These are phyloP conservation scores for Mantis religiosa DNA, from an alignment of 2,888 invertebrate species.

Conservation along the genomic window DNA sequence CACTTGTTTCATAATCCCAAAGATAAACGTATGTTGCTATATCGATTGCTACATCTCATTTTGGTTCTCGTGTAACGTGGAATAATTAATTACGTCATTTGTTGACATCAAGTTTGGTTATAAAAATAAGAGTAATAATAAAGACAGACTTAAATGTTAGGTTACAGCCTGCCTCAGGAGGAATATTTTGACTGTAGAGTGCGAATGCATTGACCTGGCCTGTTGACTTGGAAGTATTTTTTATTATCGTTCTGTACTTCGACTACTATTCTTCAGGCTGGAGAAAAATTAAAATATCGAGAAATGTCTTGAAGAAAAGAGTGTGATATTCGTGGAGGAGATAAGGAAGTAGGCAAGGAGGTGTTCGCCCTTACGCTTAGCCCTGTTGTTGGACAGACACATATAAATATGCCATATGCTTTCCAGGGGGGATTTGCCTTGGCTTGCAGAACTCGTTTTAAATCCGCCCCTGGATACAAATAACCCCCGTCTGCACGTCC, in stretches of 20 bases:
- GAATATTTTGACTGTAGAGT: background rate
- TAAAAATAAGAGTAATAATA: too few relatives aligned
- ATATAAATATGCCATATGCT: background rate
- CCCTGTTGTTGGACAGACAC: background rate
- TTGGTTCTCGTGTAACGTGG: too few relatives aligned
- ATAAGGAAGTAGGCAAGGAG: background rate
- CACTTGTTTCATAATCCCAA: too few relatives aligned
- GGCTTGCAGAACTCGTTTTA: background rate
- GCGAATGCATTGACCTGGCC: background rate
- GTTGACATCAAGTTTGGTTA: too few relatives aligned
- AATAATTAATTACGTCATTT: too few relatives aligned
- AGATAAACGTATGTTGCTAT: too few relatives aligned
- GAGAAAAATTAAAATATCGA: background rate
- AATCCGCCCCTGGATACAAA: background rate
- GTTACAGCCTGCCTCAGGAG: background rate
- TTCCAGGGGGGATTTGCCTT: background rate
- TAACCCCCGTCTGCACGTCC: background rate
- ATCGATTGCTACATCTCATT: too few relatives aligned
- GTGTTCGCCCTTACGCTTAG: background rate
- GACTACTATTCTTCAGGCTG: background rate
- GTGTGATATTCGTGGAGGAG: background rate
- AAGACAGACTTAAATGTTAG: too few relatives aligned
- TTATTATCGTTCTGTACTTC: background rate
- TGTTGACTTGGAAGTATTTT: background rate
- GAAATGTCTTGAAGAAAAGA: background rate